Evolutionary conservation across 2,113 vertebrate genomes (phyloP).

Genomic region (Myotis brandtii): DNA sequence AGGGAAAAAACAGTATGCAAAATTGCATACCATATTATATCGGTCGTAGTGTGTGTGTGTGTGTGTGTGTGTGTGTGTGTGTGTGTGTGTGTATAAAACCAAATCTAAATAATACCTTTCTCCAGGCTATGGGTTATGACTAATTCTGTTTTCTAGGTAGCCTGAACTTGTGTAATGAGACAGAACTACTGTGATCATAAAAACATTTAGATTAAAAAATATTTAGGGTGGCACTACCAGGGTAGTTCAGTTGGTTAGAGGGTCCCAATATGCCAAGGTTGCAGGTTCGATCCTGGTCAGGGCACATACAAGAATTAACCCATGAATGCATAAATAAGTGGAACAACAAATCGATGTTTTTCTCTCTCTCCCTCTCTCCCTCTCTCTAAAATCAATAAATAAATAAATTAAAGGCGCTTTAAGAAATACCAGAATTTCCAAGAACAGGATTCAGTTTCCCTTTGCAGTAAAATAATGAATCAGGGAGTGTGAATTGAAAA

Average conservation of each 20-base stretch:
- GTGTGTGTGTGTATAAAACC: neutral
- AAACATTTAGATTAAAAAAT: slow-evolving; percentile 10
- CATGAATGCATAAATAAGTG: neutral
- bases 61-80: neutral
- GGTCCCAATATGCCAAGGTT: neutral
- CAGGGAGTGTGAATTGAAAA: neutral
- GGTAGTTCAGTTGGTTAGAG: neutral
- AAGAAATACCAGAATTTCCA: neutral
- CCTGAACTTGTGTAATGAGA: slow-evolving; percentile 26
- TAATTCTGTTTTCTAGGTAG: neutral
- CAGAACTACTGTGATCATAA: neutral
- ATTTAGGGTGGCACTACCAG: neutral
- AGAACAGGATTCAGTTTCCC: neutral
- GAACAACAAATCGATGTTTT: neutral
- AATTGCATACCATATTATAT: neutral
- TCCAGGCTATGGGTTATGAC: neutral
- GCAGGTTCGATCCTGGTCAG: neutral
- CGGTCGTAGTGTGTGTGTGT: neutral
- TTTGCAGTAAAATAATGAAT: slow-evolving; percentile 17
- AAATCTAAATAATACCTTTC: slow-evolving; percentile 15
- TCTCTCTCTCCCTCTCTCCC: neutral
- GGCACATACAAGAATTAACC: neutral
- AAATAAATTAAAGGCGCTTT: neutral
- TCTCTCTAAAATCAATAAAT: neutral
- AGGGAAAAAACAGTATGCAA: neutral